Conservation (phyloP, 2,888 invertebrate genomes). For the Chalcosyrphus nemorum region DNA sequence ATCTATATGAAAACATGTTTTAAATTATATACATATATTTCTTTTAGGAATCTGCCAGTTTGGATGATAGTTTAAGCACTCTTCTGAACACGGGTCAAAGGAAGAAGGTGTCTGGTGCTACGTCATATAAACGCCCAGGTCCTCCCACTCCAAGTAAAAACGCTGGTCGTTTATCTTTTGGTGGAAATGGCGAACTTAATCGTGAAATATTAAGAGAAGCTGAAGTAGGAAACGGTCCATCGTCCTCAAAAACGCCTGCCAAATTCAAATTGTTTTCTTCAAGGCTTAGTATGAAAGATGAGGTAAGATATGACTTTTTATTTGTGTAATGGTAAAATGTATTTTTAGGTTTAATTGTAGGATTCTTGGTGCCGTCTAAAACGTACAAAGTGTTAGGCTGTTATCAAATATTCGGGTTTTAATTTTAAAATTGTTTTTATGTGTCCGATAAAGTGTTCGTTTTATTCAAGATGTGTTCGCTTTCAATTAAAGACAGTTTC, state of each 20-base stretch:
- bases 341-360: background rate
- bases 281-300: constrained; percentile 79
- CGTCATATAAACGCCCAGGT: constrained; percentile 92
- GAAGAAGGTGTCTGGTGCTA: constrained; percentile 84
- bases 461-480: constrained; percentile 15
- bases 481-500: constrained; percentile 22
- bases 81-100: constrained; percentile 81
- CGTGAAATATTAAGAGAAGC: constrained; percentile 85
- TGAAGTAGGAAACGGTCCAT: constrained; percentile 76
- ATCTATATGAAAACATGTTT: too few species aligned
- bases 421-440: background rate
- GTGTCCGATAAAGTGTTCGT: constrained; percentile 8
- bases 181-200: constrained; percentile 79
- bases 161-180: constrained; percentile 88
- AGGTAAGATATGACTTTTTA: constrained; percentile 79
- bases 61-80: constrained; percentile 81
- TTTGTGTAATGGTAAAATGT: background rate
- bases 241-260: constrained; percentile 85
- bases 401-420: background rate
- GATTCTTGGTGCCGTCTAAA: background rate
- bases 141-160: constrained; percentile 94
- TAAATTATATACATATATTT: too few species aligned
- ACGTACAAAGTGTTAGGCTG: background rate
- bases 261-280: constrained; percentile 85
- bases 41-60: constrained; percentile 77